Percentiles rank a stretch among this genome's conserved stretches.
Evolutionary conservation across 2,888 invertebrate genomes (phyloP).

Genomic region (Autographa pulchrina): DNA sequence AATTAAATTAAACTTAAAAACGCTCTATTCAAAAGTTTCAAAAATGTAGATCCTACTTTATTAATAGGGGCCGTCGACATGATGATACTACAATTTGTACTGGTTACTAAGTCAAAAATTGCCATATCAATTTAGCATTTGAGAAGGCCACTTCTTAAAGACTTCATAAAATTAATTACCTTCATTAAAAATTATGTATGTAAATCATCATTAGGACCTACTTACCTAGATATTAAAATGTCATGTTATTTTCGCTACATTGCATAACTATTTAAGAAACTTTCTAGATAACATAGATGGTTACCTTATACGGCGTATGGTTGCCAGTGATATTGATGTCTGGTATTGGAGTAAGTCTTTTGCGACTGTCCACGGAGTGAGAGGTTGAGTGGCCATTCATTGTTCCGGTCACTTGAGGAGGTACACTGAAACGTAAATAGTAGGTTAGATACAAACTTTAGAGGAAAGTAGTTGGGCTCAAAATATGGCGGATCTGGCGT

Average conservation of each 20-base stretch:
- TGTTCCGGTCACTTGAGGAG: conserved; percentile 80
- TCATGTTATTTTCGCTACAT: background rate
- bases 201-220: background rate
- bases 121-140: background rate
- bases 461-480: background rate
- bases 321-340: conserved; percentile 91
- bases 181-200: background rate
- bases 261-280: background rate
- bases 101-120: background rate
- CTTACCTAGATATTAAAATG: conserved; percentile 1
- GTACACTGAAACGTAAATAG: conserved; percentile 71
- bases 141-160: background rate
- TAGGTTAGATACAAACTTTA: conserved; percentile 10
- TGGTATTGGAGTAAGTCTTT: conserved; percentile 92
- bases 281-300: conserved; percentile 7
- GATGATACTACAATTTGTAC: too few relatives aligned
- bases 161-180: background rate
- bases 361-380: conserved; percentile 85
- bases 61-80: too few relatives aligned
- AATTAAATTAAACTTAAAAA: too few relatives aligned
- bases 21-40: too few relatives aligned
- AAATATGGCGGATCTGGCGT: background rate
- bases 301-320: conserved; percentile 93
- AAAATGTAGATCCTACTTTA: too few relatives aligned
- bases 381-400: conserved; percentile 88